Evolutionary conservation across 2,797 vertebrate species (phyloP).

Genomic region (Phoeniculus purpureus): DNA sequence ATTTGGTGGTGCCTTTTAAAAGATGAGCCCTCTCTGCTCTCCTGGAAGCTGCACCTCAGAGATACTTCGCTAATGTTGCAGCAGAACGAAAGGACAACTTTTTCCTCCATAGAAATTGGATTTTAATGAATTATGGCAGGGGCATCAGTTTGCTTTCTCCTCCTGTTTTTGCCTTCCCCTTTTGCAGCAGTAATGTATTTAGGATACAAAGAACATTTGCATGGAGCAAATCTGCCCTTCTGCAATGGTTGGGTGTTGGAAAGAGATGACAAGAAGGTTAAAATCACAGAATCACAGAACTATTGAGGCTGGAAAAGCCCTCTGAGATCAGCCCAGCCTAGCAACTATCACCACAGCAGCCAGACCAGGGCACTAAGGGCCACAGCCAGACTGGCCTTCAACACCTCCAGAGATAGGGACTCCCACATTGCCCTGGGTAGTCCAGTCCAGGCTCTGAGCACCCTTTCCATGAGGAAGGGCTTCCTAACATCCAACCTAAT

Average conservation of each 20-base stretch:
- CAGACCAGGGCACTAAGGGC: too few relatives aligned
- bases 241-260: slow-evolving; percentile 15
- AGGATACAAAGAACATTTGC: neutral
- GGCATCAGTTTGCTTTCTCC: neutral
- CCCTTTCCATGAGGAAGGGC: too few relatives aligned
- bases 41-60: neutral
- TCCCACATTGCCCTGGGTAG: too few relatives aligned
- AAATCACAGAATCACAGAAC: neutral
- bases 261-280: slow-evolving; percentile 59
- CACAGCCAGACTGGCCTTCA: too few relatives aligned
- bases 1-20: neutral
- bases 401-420: too few relatives aligned
- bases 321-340: too few relatives aligned
- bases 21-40: neutral
- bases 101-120: neutral
- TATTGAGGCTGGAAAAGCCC: too few relatives aligned
- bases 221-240: slow-evolving; percentile 9
- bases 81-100: neutral
- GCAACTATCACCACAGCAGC: too few relatives aligned
- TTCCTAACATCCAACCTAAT: too few relatives aligned
- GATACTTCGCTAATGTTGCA: neutral
- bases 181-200: neutral
- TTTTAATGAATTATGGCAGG: neutral
- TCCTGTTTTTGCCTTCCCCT: neutral
- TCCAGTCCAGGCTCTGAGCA: too few relatives aligned